These are phyloP conservation scores for Acrossocheilus fasciatus DNA, from an alignment of 2,797 vertebrate species.

Conservation along the genomic window DNA sequence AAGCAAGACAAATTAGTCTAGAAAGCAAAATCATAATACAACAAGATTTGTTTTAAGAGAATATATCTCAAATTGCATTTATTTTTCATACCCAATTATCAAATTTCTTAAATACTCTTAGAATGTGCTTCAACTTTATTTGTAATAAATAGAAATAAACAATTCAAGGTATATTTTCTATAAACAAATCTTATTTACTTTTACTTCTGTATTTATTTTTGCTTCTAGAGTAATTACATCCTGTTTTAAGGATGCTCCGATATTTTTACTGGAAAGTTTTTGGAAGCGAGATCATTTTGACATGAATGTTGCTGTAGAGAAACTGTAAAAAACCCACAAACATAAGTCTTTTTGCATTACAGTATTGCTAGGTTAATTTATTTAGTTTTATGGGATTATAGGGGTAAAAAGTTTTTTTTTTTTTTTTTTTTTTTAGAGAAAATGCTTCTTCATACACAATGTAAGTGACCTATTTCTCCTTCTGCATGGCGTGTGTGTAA, in stretches of 20 bases:
- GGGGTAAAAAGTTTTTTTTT: neutral
- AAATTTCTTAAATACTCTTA: neutral
- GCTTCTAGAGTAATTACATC: neutral
- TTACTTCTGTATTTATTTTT: neutral
- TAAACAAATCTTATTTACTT: neutral
- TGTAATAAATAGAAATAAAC: neutral
- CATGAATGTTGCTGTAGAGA: neutral
- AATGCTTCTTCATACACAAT: neutral
- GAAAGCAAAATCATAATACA: neutral
- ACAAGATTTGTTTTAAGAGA: neutral
- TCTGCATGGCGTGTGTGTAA: neutral
- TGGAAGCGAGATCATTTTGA: neutral
- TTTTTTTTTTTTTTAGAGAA: neutral
- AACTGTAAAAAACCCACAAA: neutral
- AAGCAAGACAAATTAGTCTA: neutral
- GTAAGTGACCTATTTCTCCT: constrained; percentile 34
- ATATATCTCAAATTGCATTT: neutral
- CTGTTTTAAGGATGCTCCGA: neutral
- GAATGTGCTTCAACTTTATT: neutral
- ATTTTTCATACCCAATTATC: neutral
- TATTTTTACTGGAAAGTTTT: neutral
- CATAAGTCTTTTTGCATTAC: no score
- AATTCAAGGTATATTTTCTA: neutral
- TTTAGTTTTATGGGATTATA: neutral
- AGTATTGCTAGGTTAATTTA: neutral